phyloP scores from a whole-genome alignment of 1,140 invertebrate genomes.

The Halotydeus destructor region DNA sequence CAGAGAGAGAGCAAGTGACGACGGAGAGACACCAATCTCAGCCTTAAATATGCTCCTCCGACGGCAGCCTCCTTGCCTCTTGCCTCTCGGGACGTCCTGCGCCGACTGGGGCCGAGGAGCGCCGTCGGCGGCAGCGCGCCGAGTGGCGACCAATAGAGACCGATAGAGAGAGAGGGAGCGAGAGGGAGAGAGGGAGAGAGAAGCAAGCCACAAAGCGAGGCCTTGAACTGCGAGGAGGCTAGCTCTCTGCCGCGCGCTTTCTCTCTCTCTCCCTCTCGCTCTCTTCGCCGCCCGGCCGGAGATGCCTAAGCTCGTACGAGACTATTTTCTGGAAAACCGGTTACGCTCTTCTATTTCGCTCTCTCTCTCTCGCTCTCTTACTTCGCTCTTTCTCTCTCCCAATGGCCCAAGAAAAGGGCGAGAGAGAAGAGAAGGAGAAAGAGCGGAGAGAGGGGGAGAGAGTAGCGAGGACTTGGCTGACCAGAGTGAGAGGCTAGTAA shows the following conservation, averaged over 20 bases:
- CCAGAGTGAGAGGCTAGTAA: not conserved
- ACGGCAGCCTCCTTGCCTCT: no score
- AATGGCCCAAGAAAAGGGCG: not conserved
- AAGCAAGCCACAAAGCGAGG: not conserved
- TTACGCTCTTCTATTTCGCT: not conserved
- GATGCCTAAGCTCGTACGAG: not conserved
- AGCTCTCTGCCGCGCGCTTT: not conserved
- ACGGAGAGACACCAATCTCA: no score
- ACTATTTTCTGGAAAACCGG: not conserved
- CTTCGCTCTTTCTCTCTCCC: not conserved
- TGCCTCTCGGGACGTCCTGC: no score
- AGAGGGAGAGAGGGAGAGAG: conserved; percentile 1
- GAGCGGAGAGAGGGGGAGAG: not conserved
- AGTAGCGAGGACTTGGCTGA: not conserved
- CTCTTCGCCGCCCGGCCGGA: not conserved
- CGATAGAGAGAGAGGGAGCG: conserved; percentile 3
- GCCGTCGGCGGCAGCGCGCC: no score
- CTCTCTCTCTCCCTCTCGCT: not conserved
- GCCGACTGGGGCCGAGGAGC: no score
- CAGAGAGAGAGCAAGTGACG: no score
- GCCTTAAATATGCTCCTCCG: no score
- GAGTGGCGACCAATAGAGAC: no score
- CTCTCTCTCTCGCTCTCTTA: not conserved
- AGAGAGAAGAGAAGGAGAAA: not conserved
- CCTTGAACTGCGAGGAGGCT: not conserved